A percentile compares a stretch with the other conserved stretches of the same genome.
phyloP scores from a whole-genome alignment of 2,888 invertebrate genomes.

The Leucophenga montana region DNA sequence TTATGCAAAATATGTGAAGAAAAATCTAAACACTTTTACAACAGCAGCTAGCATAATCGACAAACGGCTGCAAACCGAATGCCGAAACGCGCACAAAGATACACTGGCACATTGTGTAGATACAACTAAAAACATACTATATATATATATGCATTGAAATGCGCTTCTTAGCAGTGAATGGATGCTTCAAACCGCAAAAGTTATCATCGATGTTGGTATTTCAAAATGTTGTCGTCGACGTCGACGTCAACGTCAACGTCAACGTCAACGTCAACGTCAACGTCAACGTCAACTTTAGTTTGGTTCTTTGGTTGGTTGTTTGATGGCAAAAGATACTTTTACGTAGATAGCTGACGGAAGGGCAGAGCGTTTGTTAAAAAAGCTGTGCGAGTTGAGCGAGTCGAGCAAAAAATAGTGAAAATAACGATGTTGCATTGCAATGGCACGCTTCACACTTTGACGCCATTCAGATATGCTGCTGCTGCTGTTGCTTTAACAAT shows the following conservation, averaged over 20 bases:
- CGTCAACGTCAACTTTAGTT: too few relatives aligned
- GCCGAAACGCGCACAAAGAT: background rate
- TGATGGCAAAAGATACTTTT: too few relatives aligned
- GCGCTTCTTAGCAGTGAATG: background rate
- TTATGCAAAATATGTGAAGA: slow-evolving; percentile 19
- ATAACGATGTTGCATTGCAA: slow-evolving; percentile 21
- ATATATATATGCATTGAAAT: too few relatives aligned
- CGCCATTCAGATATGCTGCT: slow-evolving; percentile 39
- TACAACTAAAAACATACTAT: too few relatives aligned
- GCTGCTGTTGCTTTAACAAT: slow-evolving; percentile 52
- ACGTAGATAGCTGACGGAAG: background rate
- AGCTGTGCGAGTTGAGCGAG: too few relatives aligned
- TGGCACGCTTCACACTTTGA: slow-evolving; percentile 45
- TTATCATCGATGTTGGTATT: slow-evolving; percentile 13
- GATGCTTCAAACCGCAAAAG: slow-evolving; percentile 5
- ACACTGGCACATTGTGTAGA: background rate
- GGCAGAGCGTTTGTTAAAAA: background rate
- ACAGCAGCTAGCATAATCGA: background rate
- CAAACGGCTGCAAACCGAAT: background rate
- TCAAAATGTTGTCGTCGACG: background rate
- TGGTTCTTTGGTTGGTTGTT: too few relatives aligned
- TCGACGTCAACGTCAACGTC: background rate
- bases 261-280: background rate
- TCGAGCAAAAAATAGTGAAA: slow-evolving; percentile 13
- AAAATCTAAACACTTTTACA: slow-evolving; percentile 18